Evolutionary conservation across 1,140 invertebrate species (phyloP).

Genomic region (Augochlora pura): DNA sequence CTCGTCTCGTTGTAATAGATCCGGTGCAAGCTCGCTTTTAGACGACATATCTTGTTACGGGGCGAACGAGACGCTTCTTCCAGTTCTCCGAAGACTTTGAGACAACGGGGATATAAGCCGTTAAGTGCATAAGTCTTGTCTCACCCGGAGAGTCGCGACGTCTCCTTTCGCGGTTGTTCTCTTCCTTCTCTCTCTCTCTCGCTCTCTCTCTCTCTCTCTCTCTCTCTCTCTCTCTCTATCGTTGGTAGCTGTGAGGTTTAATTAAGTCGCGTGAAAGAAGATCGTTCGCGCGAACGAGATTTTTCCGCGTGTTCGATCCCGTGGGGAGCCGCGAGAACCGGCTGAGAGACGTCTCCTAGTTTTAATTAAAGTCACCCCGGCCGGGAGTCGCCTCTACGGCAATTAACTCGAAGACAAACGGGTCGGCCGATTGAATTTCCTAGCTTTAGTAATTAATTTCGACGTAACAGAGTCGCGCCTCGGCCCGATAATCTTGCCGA

Average conservation of each 20-base stretch:
- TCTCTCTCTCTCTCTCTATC: neutral
- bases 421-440: conserved; percentile 52
- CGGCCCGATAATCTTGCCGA: neutral
- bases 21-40: neutral
- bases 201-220: neutral
- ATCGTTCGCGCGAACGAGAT: conserved; percentile 26
- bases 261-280: conserved; percentile 23
- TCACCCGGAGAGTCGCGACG: neutral
- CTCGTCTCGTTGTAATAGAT: neutral
- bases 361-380: conserved; percentile 49
- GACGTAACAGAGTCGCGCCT: conserved; percentile 29
- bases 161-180: neutral
- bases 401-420: conserved; percentile 57
- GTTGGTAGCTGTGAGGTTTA: neutral
- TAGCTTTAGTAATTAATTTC: conserved; percentile 58
- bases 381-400: conserved; percentile 24
- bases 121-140: conserved; percentile 30
- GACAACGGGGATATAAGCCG: conserved; percentile 19
- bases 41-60: conserved; percentile 42
- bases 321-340: neutral
- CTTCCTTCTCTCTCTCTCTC: neutral
- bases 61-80: conserved; percentile 5
- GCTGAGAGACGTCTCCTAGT: conserved; percentile 29
- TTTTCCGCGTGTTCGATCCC: conserved; percentile 17
- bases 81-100: conserved; percentile 25